A percentile compares a stretch with the other conserved stretches of the same genome.
Evolutionary conservation across 1,140 invertebrate species (phyloP).

Genomic region (Euglossa dilemma): DNA sequence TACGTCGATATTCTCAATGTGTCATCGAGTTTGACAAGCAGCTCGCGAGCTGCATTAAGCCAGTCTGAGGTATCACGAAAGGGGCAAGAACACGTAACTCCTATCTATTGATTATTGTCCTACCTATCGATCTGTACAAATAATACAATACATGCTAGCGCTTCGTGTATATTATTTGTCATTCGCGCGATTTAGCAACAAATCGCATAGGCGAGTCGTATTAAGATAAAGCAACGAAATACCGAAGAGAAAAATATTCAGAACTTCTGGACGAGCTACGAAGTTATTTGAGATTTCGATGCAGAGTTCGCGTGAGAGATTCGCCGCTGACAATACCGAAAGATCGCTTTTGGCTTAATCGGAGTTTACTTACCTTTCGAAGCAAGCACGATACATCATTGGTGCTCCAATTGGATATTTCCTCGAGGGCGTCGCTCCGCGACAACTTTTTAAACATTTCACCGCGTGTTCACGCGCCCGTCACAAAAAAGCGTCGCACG

Average conservation of each 20-base stretch:
- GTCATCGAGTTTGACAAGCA: constrained; percentile 10
- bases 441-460: constrained; percentile 70
- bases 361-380: constrained; percentile 75
- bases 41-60: background rate
- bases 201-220: background rate
- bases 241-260: background rate
- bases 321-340: background rate
- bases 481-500: constrained; percentile 72
- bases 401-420: constrained; percentile 75
- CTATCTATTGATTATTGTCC: background rate
- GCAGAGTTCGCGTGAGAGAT: background rate
- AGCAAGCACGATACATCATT: constrained; percentile 72
- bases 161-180: background rate
- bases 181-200: background rate
- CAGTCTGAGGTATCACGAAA: background rate
- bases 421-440: constrained; percentile 70
- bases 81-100: background rate
- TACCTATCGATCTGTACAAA: background rate
- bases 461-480: constrained; percentile 48
- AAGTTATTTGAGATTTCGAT: background rate
- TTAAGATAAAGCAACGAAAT: background rate
- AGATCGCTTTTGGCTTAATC: background rate
- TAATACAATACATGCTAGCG: background rate
- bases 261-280: background rate
- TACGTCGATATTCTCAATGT: background rate